Percentiles rank a stretch among this genome's conserved stretches.
Conservation (phyloP, 2,888 invertebrate genomes). For the Anthrax anthrax region DNA sequence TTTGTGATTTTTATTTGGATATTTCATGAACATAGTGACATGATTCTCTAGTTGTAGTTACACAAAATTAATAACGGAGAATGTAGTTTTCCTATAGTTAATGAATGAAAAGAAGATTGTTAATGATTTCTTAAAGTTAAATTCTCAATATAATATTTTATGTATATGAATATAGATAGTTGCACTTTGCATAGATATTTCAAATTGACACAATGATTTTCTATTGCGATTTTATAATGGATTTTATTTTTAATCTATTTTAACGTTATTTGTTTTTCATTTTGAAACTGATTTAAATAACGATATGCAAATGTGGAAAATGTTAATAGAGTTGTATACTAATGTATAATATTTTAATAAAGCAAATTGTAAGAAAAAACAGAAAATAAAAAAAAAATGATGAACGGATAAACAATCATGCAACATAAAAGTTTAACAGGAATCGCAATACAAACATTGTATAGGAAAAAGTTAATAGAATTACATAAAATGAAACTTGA, state of each 20-base stretch:
- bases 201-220: not conserved
- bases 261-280: too few species aligned
- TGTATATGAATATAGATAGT: too few species aligned
- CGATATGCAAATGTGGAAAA: slow-evolving; percentile 5
- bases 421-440: too few species aligned
- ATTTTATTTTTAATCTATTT: too few species aligned
- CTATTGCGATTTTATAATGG: too few species aligned
- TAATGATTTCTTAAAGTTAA: not conserved
- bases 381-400: slow-evolving; percentile 2
- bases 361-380: slow-evolving; percentile 1
- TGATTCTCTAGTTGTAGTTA: slow-evolving; percentile 6
- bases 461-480: too few species aligned
- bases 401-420: too few species aligned
- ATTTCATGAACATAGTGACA: slow-evolving; percentile 11
- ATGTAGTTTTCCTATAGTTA: slow-evolving; percentile 3
- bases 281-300: too few species aligned
- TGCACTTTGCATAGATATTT: too few species aligned
- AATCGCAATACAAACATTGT: too few species aligned
- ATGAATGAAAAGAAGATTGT: slow-evolving; percentile 1
- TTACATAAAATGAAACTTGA: too few species aligned
- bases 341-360: not conserved
- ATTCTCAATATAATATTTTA: not conserved
- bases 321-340: not conserved
- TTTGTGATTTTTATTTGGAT: too few species aligned
- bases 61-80: slow-evolving; percentile 10